phyloP scores from a whole-genome alignment of 2,888 invertebrate species.

The Eumerus sabulonum region DNA sequence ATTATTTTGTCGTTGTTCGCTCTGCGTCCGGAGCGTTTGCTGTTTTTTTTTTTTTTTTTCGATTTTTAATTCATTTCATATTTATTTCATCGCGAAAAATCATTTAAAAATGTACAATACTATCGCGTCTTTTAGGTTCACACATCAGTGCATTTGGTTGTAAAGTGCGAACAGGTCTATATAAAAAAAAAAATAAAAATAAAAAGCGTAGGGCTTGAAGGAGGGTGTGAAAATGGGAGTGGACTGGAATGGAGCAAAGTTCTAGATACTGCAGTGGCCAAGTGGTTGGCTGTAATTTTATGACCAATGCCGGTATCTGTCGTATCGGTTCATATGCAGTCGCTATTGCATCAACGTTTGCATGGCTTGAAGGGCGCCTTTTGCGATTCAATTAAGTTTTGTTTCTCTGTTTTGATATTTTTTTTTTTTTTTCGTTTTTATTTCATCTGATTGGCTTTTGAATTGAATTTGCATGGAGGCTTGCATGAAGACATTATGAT shows the following conservation, averaged over 20 bases:
- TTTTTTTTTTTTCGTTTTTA: too few relatives aligned
- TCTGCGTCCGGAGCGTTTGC: constrained; percentile 23
- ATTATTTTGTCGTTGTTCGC: constrained; percentile 51
- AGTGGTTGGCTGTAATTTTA: constrained; percentile 26
- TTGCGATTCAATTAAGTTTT: not conserved
- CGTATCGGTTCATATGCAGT: too few relatives aligned
- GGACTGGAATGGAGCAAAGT: too few relatives aligned
- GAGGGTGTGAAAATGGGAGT: constrained; percentile 6
- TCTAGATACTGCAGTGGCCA: constrained; percentile 15
- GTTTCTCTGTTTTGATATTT: too few relatives aligned
- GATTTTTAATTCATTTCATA: constrained; percentile 34
- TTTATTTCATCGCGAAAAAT: constrained; percentile 73
- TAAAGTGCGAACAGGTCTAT: constrained; percentile 71
- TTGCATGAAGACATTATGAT: too few relatives aligned
- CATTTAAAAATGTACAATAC: constrained; percentile 75
- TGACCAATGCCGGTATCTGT: constrained; percentile 16
- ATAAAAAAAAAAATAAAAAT: constrained; percentile 21
- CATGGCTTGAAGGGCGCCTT: too few relatives aligned
- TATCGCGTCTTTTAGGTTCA: constrained; percentile 78
- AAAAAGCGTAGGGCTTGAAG: constrained; percentile 19
- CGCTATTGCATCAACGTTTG: too few relatives aligned
- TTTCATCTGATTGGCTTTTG: too few relatives aligned
- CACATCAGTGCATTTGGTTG: constrained; percentile 76
- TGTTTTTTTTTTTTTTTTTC: constrained; percentile 22
- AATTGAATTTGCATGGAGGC: too few relatives aligned